Conservation (phyloP, 2,113 vertebrate species). For the Isurus oxyrinchus region DNA sequence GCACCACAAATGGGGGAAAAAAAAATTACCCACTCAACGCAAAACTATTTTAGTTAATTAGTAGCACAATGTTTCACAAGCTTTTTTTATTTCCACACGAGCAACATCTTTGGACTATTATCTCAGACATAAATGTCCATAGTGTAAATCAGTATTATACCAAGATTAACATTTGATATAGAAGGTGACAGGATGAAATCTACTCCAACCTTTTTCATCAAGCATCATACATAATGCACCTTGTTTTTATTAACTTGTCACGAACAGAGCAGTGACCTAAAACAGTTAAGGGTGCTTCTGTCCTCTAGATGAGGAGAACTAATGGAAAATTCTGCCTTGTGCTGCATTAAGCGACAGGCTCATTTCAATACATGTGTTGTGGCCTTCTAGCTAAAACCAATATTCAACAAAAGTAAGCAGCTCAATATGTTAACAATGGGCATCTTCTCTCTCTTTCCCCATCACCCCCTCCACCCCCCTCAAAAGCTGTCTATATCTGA, state of each 20-base stretch:
- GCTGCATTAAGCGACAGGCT: not conserved
- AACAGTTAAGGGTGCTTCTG: not conserved
- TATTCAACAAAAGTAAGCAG: slow-evolving; percentile 5
- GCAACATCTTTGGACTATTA: not conserved
- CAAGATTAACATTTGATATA: not conserved
- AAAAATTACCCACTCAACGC: not conserved
- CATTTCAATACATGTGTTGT: not conserved
- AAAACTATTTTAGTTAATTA: slow-evolving; percentile 14
- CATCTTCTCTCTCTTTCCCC: not conserved
- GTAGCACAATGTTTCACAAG: not conserved
- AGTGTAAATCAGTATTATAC: not conserved
- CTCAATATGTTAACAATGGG: not conserved
- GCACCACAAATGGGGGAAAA: not conserved
- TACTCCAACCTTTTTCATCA: not conserved
- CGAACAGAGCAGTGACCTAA: not conserved
- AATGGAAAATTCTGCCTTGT: not conserved
- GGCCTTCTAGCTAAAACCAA: slow-evolving; percentile 17
- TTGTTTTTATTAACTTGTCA: not conserved
- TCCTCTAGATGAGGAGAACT: not conserved
- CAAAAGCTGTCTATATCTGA: not conserved
- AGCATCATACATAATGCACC: not conserved
- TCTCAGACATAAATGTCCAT: not conserved
- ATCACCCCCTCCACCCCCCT: no score
- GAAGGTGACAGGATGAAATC: not conserved
- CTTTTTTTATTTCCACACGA: not conserved